Conservation (phyloP, 2,888 invertebrate species). For the Scrobipalpa atriplicella region DNA sequence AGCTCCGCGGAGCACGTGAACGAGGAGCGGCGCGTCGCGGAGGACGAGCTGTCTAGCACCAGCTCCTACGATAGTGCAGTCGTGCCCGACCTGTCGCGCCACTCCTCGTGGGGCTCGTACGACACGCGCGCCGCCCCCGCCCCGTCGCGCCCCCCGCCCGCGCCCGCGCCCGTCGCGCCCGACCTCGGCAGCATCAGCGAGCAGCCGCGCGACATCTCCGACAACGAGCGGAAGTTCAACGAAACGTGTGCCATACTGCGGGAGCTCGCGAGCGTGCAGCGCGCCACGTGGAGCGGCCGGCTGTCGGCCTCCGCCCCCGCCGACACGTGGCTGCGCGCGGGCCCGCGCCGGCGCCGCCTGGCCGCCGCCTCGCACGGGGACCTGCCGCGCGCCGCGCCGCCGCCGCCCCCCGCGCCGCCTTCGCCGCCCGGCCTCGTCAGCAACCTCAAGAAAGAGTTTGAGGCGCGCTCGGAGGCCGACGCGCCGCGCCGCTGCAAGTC, state of each 20-base stretch:
- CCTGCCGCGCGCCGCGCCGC: constrained; percentile 60
- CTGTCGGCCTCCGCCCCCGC: constrained; percentile 85
- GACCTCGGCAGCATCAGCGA: constrained; percentile 72
- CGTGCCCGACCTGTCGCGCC: constrained; percentile 87
- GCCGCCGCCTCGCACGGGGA: constrained; percentile 70
- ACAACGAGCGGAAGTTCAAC: constrained; percentile 74
- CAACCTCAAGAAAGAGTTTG: constrained; percentile 94
- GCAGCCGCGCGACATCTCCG: constrained; percentile 55
- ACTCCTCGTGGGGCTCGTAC: constrained; percentile 92
- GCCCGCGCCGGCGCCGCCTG: constrained; percentile 68
- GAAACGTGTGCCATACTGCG: constrained; percentile 84
- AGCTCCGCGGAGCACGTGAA: constrained; percentile 88
- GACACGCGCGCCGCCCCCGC: constrained; percentile 80
- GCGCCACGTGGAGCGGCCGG: constrained; percentile 74
- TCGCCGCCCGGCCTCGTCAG: constrained; percentile 88
- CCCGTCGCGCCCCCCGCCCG: constrained; percentile 48
- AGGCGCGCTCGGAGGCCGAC: constrained; percentile 82
- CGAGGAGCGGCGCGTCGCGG: constrained; percentile 65
- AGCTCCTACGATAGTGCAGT: constrained; percentile 90
- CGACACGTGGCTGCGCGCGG: constrained; percentile 76
- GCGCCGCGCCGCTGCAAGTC: constrained; percentile 45
- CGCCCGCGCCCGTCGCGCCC: constrained; percentile 58
- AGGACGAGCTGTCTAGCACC: constrained; percentile 80
- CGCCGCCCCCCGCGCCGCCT: constrained; percentile 40
- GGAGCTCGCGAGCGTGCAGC: constrained; percentile 76